Evolutionary conservation across 2,888 invertebrate genomes (phyloP), one percentile per base, ranked within the genome.

Genomic region (Dolichomitus sp.): DNA sequence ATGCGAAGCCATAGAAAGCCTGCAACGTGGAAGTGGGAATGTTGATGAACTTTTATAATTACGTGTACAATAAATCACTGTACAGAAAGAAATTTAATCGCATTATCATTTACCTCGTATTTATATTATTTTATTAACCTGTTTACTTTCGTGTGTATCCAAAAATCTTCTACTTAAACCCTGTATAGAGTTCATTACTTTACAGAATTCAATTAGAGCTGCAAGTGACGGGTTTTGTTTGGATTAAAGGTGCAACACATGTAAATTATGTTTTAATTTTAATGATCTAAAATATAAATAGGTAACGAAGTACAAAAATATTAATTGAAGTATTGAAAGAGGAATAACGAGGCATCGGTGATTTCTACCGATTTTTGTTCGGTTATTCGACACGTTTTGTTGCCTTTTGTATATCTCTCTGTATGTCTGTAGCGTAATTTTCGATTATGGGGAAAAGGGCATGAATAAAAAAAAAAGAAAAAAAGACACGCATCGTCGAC

Each of bases 251-350:
- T 65, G 7, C 68, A 73, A 84, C 73, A 70, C 74, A 80, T 63
- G 27, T 50, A 86, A 88, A 73, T 87, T 80, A 84, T 86, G 54
- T 86, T 63, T 80, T 86, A 69, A 83, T 74, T 88, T 87, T 87
- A 87, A 87, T 89, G 80, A 81, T 86, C 74, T 84, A 85, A 86
- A 86, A 85, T 90, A 90, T 90, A 90, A 90, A 91, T 90, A 89
- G 87, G 75, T 88, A 90, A 90, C 88, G 86, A 82, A 90, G 88
- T 90, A 91, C 85, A 91, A 91, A 91, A 90, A 89, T 89, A 91
- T 87, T 81, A 86, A 89, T 88, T 69, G 85, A 87, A 87, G 82
- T 87, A 81, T 86, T 57, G 82, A 70, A 84, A 80, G 81, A 57
- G 82, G 66, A 65, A 69, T 72, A 84, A 81, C 83, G 69, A 73